Evolutionary conservation across 2,797 vertebrate species (phyloP), one percentile per base, ranked within the genome.

Genomic region (Gallirallus australis): DNA sequence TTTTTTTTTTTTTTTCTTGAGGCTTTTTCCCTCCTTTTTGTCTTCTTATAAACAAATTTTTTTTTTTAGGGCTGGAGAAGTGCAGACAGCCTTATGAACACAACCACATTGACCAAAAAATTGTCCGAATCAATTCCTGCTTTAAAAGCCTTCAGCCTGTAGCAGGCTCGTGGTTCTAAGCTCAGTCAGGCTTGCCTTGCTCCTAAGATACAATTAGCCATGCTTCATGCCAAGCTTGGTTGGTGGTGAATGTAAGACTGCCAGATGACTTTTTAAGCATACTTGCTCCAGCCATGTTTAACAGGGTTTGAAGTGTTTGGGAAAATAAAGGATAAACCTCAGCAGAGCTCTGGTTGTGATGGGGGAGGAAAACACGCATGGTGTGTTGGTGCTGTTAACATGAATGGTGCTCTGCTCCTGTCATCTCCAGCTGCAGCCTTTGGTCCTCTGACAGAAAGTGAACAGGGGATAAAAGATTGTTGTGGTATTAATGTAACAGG

Each of bases 291-390:
- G 66, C 59, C 39, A 45, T 4, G 56, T 70, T 82, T 76, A 76
- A 79, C 12, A 69, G 85, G 70, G 39, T 4, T 68, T 54, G 47
- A 88, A 82, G 76, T 11, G 30, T 47, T 28, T 42, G 54, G 72
- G 69, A 68, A 89, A 92, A 92, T 8, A 65, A 89, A 86, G 64
- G 70, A 27, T 60, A 95, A 92, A 70, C 40, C 35, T 85, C 30
- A 60, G 25, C 4, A 53, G 60, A 78, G 52, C 42, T 95, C 79
- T 54, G 56, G 68, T 70, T 78, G 69, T 68, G 83, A 79, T 15
- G 30, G 73, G 63, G 39, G 70, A 66, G 80, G 81, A 68, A 91
- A 94, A 82, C 25, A 45, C 9, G 21, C 31, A 82, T 31, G 82
- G 76, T n/a, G 54, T 69, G 56, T 63, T 84, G 82, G 54, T 54